Conservation (phyloP, 2,113 vertebrate species). For the Naja naja region DNA sequence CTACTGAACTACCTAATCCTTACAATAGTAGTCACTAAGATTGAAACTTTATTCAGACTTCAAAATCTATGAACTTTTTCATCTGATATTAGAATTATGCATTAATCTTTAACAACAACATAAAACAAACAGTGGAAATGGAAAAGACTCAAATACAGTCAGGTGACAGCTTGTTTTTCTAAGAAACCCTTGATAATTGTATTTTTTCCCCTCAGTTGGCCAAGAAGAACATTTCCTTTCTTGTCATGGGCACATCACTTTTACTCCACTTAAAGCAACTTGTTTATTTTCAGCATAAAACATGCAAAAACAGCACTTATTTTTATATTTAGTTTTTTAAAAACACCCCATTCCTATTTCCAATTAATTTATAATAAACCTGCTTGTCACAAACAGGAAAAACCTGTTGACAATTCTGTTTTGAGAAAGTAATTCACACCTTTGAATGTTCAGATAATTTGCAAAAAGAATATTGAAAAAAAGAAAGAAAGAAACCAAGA, state of each 20-base stretch:
- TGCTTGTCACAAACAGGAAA: neutral
- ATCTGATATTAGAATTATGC: neutral
- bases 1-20: neutral
- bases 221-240: neutral
- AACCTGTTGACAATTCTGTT: neutral
- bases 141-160: neutral
- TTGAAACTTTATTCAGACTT: neutral
- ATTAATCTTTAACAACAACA: neutral
- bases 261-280: neutral
- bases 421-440: slow-evolving; percentile 19
- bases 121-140: neutral
- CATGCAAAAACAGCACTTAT: neutral
- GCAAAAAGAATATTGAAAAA: slow-evolving; percentile 1
- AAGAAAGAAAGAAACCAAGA: neutral
- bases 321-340: neutral
- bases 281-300: slow-evolving; percentile 4
- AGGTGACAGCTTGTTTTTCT: neutral
- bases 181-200: neutral
- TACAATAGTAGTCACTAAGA: neutral
- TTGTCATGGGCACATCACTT: neutral
- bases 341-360: neutral
- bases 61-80: neutral
- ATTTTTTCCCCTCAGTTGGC: neutral
- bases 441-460: slow-evolving; percentile 1
- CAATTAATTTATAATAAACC: neutral